Evolutionary conservation across 1,140 invertebrate genomes (phyloP).

Genomic region (Temnothorax curvispinosus): DNA sequence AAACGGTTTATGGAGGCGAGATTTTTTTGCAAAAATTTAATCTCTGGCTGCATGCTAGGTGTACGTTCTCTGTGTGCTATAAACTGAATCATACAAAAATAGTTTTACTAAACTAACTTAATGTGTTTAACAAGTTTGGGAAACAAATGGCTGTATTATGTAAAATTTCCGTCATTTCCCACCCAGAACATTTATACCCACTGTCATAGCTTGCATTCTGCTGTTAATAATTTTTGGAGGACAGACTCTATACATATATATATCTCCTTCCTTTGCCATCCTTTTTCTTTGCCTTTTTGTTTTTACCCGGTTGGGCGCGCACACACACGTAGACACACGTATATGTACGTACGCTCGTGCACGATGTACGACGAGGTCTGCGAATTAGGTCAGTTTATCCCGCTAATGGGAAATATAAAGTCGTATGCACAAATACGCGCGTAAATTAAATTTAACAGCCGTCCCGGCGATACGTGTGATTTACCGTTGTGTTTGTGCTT

Average conservation of each 20-base stretch:
- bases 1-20: not conserved
- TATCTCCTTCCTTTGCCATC: not conserved
- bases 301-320: not conserved
- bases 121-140: not conserved
- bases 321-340: not conserved
- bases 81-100: not conserved
- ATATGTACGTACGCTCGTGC: not conserved
- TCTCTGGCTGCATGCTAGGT: not conserved
- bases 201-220: not conserved
- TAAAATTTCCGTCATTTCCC: conserved; percentile 15
- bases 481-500: conserved; percentile 81
- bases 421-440: conserved; percentile 80
- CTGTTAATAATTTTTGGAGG: conserved; percentile 41
- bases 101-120: not conserved
- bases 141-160: not conserved
- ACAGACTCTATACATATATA: not conserved
- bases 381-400: conserved; percentile 84
- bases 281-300: conserved; percentile 17
- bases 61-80: not conserved
- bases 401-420: conserved; percentile 85
- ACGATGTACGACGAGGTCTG: conserved; percentile 25
- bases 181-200: not conserved
- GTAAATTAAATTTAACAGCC: conserved; percentile 83
- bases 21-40: not conserved
- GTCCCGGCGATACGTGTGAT: conserved; percentile 79